Evolutionary conservation across 2,113 vertebrate genomes (phyloP), one percentile per base, ranked within the genome.

Genomic region (Otus sunia): DNA sequence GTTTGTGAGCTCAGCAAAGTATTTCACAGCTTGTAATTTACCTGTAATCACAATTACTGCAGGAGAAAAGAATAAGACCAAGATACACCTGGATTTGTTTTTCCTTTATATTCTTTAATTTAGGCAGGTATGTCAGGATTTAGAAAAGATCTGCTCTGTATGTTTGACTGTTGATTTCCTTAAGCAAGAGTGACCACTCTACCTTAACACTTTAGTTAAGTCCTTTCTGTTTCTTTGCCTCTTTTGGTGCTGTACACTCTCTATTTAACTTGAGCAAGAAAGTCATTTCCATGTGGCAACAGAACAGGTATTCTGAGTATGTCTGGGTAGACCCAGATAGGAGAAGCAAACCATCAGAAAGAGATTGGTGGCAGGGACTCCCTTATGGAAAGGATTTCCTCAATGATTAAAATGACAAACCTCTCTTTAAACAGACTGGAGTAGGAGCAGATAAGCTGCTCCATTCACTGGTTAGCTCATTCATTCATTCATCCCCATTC

Each of bases 401-500:
- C 86, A 90, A 71, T 88, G 74, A 94, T 94, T 95, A 89, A 92
- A 95, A 96, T 0, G 29, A 88, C 91, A 94, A 69, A 62, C 85
- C 34, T 87, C 62, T 95, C 71, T 88, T 95, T 96, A 95, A 94
- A 95, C 92, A 79, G 68, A 92, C 64, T 64, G 43, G 88, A 96
- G 94, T 91, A 96, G 73, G 55, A 96, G 72, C 86, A 83, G 87
- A 95, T 95, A 96, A 97, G 94, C 83, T 91, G 71, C 66, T 97
- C 75, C 97, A 98, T 98, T 98, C 97, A 98, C 93, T 95, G 32
- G 30, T 96, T 78, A 47, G 43, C 53, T 87, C 92, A 55, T 67
- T 96, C 93, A 91, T 94, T 96, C 92, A 94, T 94, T 73, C 63
- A 81, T 74, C 47, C 58, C 77, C 97, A 97, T 98, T 98, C 97